Conservation (phyloP, 1,140 invertebrate species). For the Lepidurus couesii region DNA sequence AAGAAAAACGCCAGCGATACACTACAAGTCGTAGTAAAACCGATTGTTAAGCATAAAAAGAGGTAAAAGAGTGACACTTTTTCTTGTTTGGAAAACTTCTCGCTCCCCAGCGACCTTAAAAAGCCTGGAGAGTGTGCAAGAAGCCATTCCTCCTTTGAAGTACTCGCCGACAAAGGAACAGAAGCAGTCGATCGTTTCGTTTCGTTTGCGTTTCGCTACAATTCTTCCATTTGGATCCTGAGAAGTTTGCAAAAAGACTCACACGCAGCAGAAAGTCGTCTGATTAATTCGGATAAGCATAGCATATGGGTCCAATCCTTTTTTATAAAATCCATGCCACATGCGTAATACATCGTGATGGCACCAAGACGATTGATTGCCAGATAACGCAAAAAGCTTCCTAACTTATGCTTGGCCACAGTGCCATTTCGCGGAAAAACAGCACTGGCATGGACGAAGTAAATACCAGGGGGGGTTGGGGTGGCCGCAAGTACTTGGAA, state of each 20-base stretch:
- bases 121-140: background rate
- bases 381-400: conserved; percentile 2
- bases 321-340: no score
- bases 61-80: background rate
- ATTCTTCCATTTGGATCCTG: background rate
- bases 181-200: background rate
- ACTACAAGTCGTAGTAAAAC: background rate
- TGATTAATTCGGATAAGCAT: background rate
- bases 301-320: background rate
- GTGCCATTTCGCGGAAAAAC: background rate
- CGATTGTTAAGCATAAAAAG: conserved; percentile 4
- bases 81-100: background rate
- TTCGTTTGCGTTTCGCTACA: background rate
- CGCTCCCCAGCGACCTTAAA: background rate
- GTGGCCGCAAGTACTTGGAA: background rate
- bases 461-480: background rate
- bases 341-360: no score
- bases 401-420: conserved; percentile 7
- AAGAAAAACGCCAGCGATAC: background rate
- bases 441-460: background rate
- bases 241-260: background rate
- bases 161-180: background rate
- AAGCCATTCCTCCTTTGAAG: background rate
- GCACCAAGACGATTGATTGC: background rate
- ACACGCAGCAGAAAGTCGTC: background rate